Base-by-base conservation (phyloP, 2,113 vertebrate species). In the Addax nasomaculatus region DNA sequence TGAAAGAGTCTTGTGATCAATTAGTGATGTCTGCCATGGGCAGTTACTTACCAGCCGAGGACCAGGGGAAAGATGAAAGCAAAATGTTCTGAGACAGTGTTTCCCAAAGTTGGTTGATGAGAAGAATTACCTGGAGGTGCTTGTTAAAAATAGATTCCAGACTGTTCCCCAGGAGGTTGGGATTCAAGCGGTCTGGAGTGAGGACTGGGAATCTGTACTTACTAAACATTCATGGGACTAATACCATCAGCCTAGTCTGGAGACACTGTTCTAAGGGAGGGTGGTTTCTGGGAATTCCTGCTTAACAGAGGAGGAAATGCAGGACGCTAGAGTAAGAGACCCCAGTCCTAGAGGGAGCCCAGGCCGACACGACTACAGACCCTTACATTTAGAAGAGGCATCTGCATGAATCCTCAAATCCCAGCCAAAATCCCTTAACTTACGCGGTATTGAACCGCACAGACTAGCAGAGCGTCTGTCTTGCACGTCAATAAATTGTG, bases 1-100 rank as follows among this genome's bases (percentile, higher is more conserved):
- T 88, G 89, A 97, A 90, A 97, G 87, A 85, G 55, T 95, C 33
- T 60, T 98, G 73, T 97, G 91, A 98, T 98, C 96, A 96, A 93
- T 97, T 97, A 97, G 97, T 96, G 89, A 96, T 97, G 76, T 55
- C 87, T 85, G 95, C 96, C 85, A 90, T 8, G 33, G 98, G 97
- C 94, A 95, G 80, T 96, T 96, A 88, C 80, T 90, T 13, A 4
- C 85, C 49, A 96, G 86, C 27, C 84, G 85, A 96, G 93, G 96
- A 90, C 73, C 64, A 60, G 76, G 43, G 30, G 53, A 94, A 88
- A 97, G 93, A 95, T 95, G 91, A 97, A 96, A 97, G 96, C 55
- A 81, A 95, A 89, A 85, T 96, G 25, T 95, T 94, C 90, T 93
- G 90, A 97, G 95, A 93, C 49, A 93, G 93, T 88, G 76, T 95